Evolutionary conservation across 2,113 vertebrate genomes (phyloP).

Genomic region (Petrocephalus microphthalmus): DNA sequence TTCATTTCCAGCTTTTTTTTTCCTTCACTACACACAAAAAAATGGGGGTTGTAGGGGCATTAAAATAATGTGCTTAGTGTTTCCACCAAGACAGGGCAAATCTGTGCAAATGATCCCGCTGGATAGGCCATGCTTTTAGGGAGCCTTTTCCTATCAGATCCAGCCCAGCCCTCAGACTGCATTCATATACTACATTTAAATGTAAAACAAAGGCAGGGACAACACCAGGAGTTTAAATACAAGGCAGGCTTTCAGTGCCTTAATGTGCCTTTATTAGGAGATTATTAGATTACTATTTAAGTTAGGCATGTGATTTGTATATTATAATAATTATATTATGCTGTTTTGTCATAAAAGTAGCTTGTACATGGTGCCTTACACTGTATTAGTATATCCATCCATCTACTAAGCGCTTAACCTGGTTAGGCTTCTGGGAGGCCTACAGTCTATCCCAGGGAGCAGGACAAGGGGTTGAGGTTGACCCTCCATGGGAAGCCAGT

Average conservation of each 20-base stretch:
- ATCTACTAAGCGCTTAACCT: background rate
- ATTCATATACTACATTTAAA: background rate
- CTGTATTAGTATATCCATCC: too few species aligned
- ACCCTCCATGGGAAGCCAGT: background rate
- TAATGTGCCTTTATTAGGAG: background rate
- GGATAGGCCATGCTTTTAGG: conserved; percentile 37
- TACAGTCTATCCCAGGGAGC: background rate
- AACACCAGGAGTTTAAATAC: background rate
- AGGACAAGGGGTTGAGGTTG: background rate
- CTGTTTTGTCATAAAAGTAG: background rate
- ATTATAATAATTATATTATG: background rate
- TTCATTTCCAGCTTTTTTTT: conserved; percentile 27
- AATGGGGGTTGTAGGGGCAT: background rate
- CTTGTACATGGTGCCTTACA: background rate
- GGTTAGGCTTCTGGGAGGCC: background rate
- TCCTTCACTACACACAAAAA: conserved; percentile 25
- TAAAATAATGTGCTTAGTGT: conserved; percentile 39
- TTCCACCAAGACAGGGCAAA: conserved; percentile 48
- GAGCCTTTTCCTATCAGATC: background rate
- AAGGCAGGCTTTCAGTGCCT: background rate
- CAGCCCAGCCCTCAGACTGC: background rate
- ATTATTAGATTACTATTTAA: background rate
- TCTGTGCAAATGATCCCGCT: conserved; percentile 45
- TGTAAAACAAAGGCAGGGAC: background rate
- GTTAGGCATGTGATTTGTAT: background rate